Evolutionary conservation across 2,888 invertebrate species (phyloP), one percentile per base, ranked within the genome.

Genomic region (Timema podura): DNA sequence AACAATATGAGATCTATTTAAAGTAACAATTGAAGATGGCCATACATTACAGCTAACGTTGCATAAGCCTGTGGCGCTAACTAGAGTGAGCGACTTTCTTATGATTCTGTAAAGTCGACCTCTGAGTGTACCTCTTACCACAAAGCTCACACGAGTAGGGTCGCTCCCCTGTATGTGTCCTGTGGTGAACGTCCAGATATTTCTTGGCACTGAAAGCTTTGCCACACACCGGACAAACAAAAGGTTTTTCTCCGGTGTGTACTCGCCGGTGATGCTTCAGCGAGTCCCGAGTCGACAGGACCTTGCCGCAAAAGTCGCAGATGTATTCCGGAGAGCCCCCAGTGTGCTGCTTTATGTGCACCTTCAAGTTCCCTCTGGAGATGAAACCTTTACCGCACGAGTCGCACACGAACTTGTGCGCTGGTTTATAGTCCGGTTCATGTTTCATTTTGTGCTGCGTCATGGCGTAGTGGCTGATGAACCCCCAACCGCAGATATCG

Each of bases 41-140:
- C n/a, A n/a, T n/a, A n/a, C n/a, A n/a, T n/a, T n/a, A n/a, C n/a
- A n/a, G n/a, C n/a, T n/a, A n/a, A n/a, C n/a, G n/a, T n/a, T n/a
- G n/a, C n/a, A n/a, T n/a, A n/a, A n/a, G n/a, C n/a, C n/a, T n/a
- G n/a, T n/a, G n/a, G n/a, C n/a, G n/a, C n/a, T n/a, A n/a, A n/a
- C n/a, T n/a, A n/a, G n/a, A n/a, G n/a, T n/a, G n/a, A n/a, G n/a
- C n/a, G n/a, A n/a, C n/a, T 61, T 61, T 61, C 11, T 61, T 61
- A 13, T 61, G 61, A 61, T 30, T 61, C 44, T 61, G 61, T 61
- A 61, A 30, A 16, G 61, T 68, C 10, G 64, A 68, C 16, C 68
- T 48, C 64, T 68, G 64, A 2, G 49, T 64, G n/a, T 85, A 86
- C 44, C 82, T 82, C 64, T 81, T 81, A 49, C 80, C 80, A 70